These are phyloP conservation scores for Drosophila stalkeri DNA, from an alignment of 2,888 invertebrate species.

Conservation along the genomic window DNA sequence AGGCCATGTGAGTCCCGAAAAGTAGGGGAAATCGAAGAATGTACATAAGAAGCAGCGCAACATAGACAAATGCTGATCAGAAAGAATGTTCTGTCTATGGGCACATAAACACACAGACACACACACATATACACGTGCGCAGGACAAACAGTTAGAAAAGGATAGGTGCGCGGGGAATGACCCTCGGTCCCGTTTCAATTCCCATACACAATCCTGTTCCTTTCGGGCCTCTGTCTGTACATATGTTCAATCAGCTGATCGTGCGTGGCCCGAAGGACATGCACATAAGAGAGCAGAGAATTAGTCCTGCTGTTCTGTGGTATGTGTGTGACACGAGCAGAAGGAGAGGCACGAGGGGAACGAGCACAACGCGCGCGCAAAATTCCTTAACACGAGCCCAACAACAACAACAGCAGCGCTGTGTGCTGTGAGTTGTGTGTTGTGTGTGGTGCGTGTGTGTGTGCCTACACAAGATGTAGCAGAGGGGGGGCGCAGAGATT, in stretches of 20 bases:
- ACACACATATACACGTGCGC: constrained; percentile 1
- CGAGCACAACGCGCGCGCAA: constrained; percentile 71
- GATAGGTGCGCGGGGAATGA: constrained; percentile 68
- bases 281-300: constrained; percentile 63
- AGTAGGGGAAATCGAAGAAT: constrained; percentile 64
- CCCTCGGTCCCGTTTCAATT: constrained; percentile 58
- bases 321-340: constrained; percentile 72
- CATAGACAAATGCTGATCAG: constrained; percentile 70
- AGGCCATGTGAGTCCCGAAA: constrained; percentile 21
- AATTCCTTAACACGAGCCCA: constrained; percentile 79
- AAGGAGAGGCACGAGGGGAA: constrained; percentile 50
- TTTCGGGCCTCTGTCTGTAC: constrained; percentile 39
- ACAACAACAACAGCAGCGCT: constrained; percentile 21
- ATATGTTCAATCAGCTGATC: constrained; percentile 77
- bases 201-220: constrained; percentile 47
- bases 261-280: constrained; percentile 66
- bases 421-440: constrained; percentile 8
- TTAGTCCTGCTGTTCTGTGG: constrained; percentile 77
- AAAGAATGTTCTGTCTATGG: constrained; percentile 38
- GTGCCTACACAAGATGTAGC: constrained; percentile 24
- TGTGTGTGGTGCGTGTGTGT: neutral
- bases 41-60: constrained; percentile 26
- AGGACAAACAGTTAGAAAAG: constrained; percentile 63
- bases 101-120: constrained; percentile 9
- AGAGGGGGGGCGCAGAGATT: constrained; percentile 68